Evolutionary conservation across 2,113 vertebrate genomes (phyloP), one percentile per base, ranked within the genome.

Genomic region (Menura novaehollandiae): DNA sequence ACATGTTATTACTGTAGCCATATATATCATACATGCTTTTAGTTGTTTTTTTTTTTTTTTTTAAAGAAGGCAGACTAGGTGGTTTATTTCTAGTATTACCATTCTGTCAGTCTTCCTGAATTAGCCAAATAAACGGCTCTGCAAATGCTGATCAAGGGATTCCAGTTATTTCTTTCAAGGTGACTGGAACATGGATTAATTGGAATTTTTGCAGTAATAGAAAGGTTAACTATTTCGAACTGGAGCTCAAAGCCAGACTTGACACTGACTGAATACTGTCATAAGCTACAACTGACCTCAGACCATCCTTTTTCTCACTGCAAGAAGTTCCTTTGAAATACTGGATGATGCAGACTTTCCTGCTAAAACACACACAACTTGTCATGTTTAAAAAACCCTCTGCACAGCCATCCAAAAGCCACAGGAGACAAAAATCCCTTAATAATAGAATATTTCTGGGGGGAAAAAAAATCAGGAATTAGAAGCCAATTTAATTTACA

Each of bases 201-300:
- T 93, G 67, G 59, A 91, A 87, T 85, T 89, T 94, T 79, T 79
- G 68, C 75, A 68, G n/a, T 78, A 96, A 97, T 49, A 92, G 85
- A 97, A 97, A 97, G 85, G 89, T 94, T 96, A 97, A 96, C 94
- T 88, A 96, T 97, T 94, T 96, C 0, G 4, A 95, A 88, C 56
- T 41, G 72, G 37, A 89, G 69, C 89, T 90, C 77, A 81, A 83
- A 95, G 91, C 52, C 87, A 91, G 88, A 33, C 59, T 41, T 91
- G 97, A 87, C 90, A 94, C 69, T 88, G 92, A 94, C 85, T 94
- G 94, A 96, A 95, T 90, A 92, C 49, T 52, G 94, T 95, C 76
- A 89, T 80, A 93, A 92, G 63, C 71, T 94, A 59, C 5, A 2
- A 35, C 28, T 91, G 95, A 95, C 85, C 89, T 68, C 60, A 89